Percentiles rank a stretch among this genome's conserved stretches.
Evolutionary conservation across 2,113 vertebrate species (phyloP).

Genomic region (Platysternon megacephalum): DNA sequence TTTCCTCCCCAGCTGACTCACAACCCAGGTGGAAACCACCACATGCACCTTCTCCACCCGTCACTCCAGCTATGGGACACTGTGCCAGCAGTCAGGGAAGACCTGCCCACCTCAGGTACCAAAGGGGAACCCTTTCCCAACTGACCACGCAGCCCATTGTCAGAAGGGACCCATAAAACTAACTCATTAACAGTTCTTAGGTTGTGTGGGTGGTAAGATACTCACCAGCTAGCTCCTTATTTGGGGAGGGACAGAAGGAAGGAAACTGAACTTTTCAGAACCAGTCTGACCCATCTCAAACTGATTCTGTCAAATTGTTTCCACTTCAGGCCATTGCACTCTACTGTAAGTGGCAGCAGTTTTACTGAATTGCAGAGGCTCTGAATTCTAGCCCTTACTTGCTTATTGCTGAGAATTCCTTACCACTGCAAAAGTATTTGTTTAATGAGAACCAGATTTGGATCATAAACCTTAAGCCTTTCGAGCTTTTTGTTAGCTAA

Average conservation of each 20-base stretch:
- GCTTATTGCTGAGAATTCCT: constrained; percentile 65
- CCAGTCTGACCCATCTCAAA: neutral
- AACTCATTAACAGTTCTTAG: neutral
- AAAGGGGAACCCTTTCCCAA: neutral
- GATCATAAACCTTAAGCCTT: constrained; percentile 76
- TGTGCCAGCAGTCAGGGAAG: neutral
- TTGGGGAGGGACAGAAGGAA: neutral
- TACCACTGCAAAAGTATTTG: constrained; percentile 42
- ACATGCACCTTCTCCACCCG: neutral
- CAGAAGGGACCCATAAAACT: neutral
- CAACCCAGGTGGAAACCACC: neutral
- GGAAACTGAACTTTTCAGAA: neutral
- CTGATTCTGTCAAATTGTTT: neutral
- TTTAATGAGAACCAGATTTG: constrained; percentile 75
- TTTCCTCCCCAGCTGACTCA: fast-evolving
- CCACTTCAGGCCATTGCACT: neutral
- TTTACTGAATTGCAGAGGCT: constrained; percentile 26
- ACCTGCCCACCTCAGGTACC: neutral
- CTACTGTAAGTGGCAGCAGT: neutral
- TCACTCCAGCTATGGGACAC: neutral
- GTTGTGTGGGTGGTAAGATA: neutral
- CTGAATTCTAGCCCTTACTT: constrained; percentile 61
- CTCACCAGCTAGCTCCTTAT: neutral
- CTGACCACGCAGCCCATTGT: neutral
- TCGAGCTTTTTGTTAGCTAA: constrained; percentile 77